phyloP scores from a whole-genome alignment of 2,888 invertebrate species.

The Pterostichus niger region DNA sequence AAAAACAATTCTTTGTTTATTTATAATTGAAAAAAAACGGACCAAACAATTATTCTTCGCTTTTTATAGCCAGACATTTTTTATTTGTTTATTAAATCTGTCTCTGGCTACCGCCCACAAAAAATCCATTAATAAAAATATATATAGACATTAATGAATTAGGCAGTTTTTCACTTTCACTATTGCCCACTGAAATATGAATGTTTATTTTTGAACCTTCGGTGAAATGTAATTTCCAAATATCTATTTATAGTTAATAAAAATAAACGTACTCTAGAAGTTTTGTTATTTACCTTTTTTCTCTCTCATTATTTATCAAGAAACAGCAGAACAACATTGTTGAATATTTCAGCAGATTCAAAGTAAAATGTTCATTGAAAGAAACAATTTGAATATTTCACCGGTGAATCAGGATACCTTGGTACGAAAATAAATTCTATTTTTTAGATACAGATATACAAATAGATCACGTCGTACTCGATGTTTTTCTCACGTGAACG shows the following conservation, averaged over 20 bases:
- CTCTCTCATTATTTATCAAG: background rate
- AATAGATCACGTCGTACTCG: slow-evolving; percentile 25
- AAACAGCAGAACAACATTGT: background rate
- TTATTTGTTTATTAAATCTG: background rate
- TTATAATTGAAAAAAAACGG: background rate
- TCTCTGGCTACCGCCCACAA: background rate
- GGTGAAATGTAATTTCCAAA: too few relatives aligned
- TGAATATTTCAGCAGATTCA: background rate
- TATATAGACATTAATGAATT: too few relatives aligned
- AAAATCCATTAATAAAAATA: too few relatives aligned
- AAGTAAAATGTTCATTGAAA: too few relatives aligned
- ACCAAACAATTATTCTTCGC: background rate
- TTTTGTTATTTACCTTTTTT: background rate
- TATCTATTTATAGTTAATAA: too few relatives aligned
- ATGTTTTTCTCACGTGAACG: slow-evolving; percentile 1
- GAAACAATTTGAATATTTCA: background rate
- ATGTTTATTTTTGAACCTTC: too few relatives aligned
- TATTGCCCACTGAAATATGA: too few relatives aligned
- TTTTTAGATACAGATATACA: slow-evolving; percentile 25
- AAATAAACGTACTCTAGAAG: too few relatives aligned
- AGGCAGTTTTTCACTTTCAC: too few relatives aligned
- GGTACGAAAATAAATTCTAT: slow-evolving; percentile 38
- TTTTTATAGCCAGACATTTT: background rate
- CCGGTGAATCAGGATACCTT: slow-evolving; percentile 25
- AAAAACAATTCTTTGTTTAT: too few relatives aligned